Evolutionary conservation across 2,797 vertebrate species (phyloP).

Genomic region (Microctenopoma stevenorrisi): DNA sequence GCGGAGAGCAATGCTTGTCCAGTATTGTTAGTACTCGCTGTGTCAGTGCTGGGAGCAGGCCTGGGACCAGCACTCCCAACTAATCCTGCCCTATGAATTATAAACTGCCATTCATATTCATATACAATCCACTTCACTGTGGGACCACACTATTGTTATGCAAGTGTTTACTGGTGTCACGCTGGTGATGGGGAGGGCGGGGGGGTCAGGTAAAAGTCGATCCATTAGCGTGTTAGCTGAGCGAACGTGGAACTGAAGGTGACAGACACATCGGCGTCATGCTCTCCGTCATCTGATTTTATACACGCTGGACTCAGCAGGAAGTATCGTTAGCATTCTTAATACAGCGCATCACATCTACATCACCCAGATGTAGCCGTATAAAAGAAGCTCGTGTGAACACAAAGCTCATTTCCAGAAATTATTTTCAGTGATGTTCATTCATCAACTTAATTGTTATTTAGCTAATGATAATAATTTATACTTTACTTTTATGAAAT

Average conservation of each 20-base stretch:
- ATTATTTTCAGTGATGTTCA: too few species aligned
- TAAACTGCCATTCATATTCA: constrained; percentile 79
- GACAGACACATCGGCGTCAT: constrained; percentile 8
- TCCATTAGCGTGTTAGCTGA: neutral
- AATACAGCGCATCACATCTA: neutral
- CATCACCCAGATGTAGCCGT: too few species aligned
- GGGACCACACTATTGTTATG: constrained; percentile 68
- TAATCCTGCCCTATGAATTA: constrained; percentile 83
- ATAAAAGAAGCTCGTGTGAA: too few species aligned
- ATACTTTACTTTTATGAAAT: too few species aligned
- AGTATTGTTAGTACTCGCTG: constrained; percentile 80
- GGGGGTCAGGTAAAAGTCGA: neutral
- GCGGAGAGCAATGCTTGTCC: constrained; percentile 79
- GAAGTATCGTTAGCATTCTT: neutral
- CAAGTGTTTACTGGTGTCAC: constrained; percentile 67
- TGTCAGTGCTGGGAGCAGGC: constrained; percentile 75
- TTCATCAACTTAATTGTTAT: too few species aligned
- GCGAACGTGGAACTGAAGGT: neutral
- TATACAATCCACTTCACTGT: constrained; percentile 59
- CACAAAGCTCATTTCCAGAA: too few species aligned
- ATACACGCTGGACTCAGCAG: neutral
- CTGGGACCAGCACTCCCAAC: constrained; percentile 75
- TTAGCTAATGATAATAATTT: too few species aligned
- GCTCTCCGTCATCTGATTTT: constrained; percentile 1
- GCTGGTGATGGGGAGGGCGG: neutral